Base-by-base conservation (phyloP, 2,888 invertebrate genomes). In the Chloromyia formosa region DNA sequence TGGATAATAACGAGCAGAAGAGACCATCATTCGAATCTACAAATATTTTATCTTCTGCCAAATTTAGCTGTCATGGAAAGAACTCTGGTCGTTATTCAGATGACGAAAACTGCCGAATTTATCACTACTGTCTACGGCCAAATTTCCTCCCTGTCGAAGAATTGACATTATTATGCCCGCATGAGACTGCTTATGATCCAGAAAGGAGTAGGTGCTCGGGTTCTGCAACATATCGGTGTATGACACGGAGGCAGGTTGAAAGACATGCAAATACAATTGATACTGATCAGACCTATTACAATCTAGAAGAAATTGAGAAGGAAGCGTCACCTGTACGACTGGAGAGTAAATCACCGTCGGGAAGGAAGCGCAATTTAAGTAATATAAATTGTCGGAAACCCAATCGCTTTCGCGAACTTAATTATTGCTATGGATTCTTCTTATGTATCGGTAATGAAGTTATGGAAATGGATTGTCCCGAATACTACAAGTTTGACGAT, bases 401-500 rank as follows among this genome's bases (percentile, higher is more conserved):
- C 14, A 78, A 77, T 42, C 77, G 78, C 0, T 79, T 78, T 49
- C 77, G 79, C 1, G 78, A 79, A 18, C 49, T 74, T 3, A 73
- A 73, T 9, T 75, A 78, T 60, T 80, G 79, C 23, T 64, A 75
- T 42, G 74, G 74, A 14, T 80, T 79, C 64, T 79, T 77, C 49
- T 54, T 79, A 0, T 79, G 79, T 66, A 78, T 74, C 23, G 74
- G 75, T 22, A 78, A 79, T 35, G 76, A 79, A 56, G 76, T 77
- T 7, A 75, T 78, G 22, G 76, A 77, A 60, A 78, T 79, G 61
- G 78, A 77, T 66, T 80, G 80, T 76, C 79, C 79, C 0, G 74
- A 76, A 49, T 78, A 77, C 40, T 79, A 78, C 68, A 79, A 78
- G 40, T 79, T 78, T 69, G 79, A 79, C 68, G 78, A 79, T 62